Base-by-base conservation (phyloP, 1,140 invertebrate genomes). In the Hypothenemus hampei region DNA sequence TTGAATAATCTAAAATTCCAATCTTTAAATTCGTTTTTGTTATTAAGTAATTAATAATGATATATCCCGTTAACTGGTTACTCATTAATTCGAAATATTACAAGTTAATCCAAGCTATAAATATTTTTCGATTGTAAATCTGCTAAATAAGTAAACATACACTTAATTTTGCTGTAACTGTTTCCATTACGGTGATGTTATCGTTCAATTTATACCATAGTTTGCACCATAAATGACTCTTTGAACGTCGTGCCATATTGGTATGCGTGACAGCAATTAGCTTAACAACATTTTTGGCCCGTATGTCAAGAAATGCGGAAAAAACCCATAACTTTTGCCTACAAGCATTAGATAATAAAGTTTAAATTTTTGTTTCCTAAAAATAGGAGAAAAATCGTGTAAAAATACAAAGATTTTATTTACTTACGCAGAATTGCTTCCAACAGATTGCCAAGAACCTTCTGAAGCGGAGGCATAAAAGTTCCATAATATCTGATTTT, bases 281-380 rank as follows among this genome's bases (percentile, higher is more conserved):
- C 13, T 90, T 77, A 24, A 91, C 75, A 52, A 86, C 75, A 35
- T 82, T 80, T 15, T 80, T 74, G 11, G 78, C 77, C 57, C 81
- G 80, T 58, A 81, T 73, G 71, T 94, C 91, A 62, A 84, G 87
- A 65, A 86, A 94, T 20, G 91, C 91, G 1, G 91, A 94, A 66
- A 91, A 94, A 15, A 94, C 89, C 70, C 86, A 92, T 73, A 94
- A 94, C 73, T 92, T 92, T 67, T 82, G 88, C 65, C 86, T 87
- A 71, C 24, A 65, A 64, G n/a, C n/a, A n/a, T n/a, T n/a, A n/a
- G n/a, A n/a, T n/a, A n/a, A n/a, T n/a, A n/a, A n/a, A n/a, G n/a
- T n/a, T n/a, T n/a, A n/a, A n/a, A n/a, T n/a, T n/a, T n/a, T n/a
- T n/a, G n/a, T n/a, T n/a, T n/a, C n/a, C n/a, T n/a, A n/a, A n/a